These are phyloP conservation scores for Leptothorax acervorum DNA, from an alignment of 2,888 invertebrate species.

Conservation along the genomic window DNA sequence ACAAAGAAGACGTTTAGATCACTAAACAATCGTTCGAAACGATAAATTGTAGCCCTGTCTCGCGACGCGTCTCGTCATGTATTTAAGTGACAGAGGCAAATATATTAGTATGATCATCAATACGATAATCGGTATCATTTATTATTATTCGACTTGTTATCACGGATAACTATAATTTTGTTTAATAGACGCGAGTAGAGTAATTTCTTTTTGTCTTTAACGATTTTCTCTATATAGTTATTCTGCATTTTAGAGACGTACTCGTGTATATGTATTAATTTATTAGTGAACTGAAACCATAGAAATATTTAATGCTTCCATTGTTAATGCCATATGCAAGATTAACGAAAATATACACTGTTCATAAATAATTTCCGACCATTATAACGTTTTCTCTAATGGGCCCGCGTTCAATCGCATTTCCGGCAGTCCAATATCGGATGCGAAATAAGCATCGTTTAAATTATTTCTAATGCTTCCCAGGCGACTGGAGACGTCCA, in stretches of 20 bases:
- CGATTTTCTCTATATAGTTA: background rate
- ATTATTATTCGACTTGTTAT: background rate
- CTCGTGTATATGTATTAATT: background rate
- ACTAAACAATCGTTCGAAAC: slow-evolving; percentile 59
- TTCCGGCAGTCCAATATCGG: background rate
- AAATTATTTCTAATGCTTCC: slow-evolving; percentile 28
- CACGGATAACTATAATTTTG: slow-evolving; percentile 23
- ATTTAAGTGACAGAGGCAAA: background rate
- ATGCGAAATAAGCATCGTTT: slow-evolving; percentile 6
- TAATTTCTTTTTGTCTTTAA: background rate
- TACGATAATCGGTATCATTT: slow-evolving; percentile 1
- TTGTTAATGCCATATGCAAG: slow-evolving; percentile 4
- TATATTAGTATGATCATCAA: too few species aligned
- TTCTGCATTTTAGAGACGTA: background rate
- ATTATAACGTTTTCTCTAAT: slow-evolving; percentile 27
- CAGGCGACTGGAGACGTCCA: background rate
- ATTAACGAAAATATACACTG: slow-evolving; percentile 24
- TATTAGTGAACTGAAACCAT: slow-evolving; percentile 2
- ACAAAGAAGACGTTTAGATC: slow-evolving; percentile 64
- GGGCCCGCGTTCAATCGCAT: background rate
- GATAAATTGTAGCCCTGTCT: slow-evolving; percentile 46
- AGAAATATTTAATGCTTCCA: slow-evolving; percentile 16
- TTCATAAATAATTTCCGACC: slow-evolving; percentile 27
- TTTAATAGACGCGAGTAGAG: background rate
- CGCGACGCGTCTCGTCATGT: background rate